Percentiles rank a stretch among this genome's conserved stretches.
phyloP scores from a whole-genome alignment of 1,140 invertebrate species.

The Papilio aristodemus region DNA sequence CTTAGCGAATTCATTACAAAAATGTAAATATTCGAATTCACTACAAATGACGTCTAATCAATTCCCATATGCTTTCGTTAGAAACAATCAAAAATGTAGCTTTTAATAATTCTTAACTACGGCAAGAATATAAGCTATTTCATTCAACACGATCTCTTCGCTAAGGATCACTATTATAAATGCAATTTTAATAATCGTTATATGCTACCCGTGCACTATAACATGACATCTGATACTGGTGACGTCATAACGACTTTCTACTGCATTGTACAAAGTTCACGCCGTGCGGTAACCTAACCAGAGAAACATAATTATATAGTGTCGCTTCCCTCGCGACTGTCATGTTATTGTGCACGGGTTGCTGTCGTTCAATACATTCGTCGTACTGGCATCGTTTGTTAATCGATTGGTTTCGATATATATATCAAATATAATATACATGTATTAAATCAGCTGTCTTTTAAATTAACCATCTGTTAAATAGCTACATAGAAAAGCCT shows the following conservation, averaged over 20 bases:
- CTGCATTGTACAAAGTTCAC: too few relatives aligned
- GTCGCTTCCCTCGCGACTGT: background rate
- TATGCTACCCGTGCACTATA: background rate
- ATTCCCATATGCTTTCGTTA: constrained; percentile 11
- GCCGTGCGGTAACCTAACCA: too few relatives aligned
- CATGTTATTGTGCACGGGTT: background rate
- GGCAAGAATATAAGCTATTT: constrained; percentile 32
- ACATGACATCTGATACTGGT: background rate
- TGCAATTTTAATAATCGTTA: constrained; percentile 2
- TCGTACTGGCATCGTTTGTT: constrained; percentile 53
- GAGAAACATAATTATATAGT: too few relatives aligned
- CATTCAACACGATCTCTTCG: background rate
- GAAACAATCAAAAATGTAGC: constrained; percentile 16
- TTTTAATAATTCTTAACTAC: constrained; percentile 30
- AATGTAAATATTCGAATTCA: background rate
- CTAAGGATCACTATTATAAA: constrained; percentile 27
- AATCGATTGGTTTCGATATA: constrained; percentile 46
- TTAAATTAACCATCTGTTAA: constrained; percentile 53
- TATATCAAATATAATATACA: constrained; percentile 47
- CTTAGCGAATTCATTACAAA: constrained; percentile 8
- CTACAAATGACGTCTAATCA: constrained; percentile 10
- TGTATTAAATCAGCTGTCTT: constrained; percentile 56
- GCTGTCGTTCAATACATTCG: constrained; percentile 6
- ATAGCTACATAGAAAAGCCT: constrained; percentile 61
- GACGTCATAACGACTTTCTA: background rate